Percentiles rank a stretch among this genome's conserved stretches.
phyloP scores from a whole-genome alignment of 2,797 vertebrate genomes.

The Pangasius larnaudii region DNA sequence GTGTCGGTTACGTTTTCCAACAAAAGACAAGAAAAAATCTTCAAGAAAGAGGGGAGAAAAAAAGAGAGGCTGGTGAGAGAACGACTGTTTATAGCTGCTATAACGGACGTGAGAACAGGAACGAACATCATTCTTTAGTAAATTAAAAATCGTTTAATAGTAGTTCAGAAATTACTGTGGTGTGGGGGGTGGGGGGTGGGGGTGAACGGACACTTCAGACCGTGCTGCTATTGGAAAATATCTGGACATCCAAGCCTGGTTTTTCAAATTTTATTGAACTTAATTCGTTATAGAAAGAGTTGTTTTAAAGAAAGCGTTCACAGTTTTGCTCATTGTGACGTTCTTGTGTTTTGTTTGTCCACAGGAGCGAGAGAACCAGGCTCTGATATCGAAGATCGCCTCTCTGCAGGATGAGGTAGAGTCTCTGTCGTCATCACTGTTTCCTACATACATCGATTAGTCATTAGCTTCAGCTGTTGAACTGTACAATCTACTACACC shows the following conservation, averaged over 20 bases:
- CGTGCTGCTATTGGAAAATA: not conserved
- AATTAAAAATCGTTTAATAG: no score
- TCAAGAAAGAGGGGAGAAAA: not conserved
- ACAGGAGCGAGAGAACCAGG: conserved; percentile 87
- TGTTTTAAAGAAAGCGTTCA: not conserved
- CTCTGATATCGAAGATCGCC: conserved; percentile 80
- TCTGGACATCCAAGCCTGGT: not conserved
- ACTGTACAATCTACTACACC: not conserved
- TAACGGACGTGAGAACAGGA: not conserved
- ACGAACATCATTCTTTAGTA: not conserved
- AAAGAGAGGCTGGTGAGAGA: no score
- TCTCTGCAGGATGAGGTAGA: conserved; percentile 89
- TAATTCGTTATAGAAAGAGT: not conserved
- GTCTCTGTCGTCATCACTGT: not conserved
- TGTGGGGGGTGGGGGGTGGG: no score
- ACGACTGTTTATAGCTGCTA: not conserved
- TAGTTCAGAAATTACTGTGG: not conserved
- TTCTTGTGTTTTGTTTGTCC: not conserved
- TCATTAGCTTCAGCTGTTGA: not conserved
- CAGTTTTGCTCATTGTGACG: not conserved
- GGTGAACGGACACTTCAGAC: no score
- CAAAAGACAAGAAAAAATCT: no score
- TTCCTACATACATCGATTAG: not conserved
- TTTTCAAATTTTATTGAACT: not conserved
- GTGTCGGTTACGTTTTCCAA: not conserved